A percentile compares a stretch with the other conserved stretches of the same genome.
Conservation (phyloP, 1,140 invertebrate genomes). For the Ridgeia piscesae region DNA sequence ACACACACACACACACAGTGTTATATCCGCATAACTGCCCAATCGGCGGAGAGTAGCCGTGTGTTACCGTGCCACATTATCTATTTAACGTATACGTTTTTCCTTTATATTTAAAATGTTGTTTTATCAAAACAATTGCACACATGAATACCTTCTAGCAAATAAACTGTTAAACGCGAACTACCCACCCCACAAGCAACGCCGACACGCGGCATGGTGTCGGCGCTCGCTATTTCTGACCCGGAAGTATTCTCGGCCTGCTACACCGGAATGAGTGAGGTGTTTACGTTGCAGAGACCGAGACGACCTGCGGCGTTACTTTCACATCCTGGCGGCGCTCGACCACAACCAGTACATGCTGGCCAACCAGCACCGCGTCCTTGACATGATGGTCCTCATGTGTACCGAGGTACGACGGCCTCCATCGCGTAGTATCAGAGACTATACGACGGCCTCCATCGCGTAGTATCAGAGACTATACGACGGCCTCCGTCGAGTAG, state of each 20-base stretch:
- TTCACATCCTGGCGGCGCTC: constrained; percentile 4
- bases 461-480: neutral
- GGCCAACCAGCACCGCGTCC: neutral
- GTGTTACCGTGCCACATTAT: neutral
- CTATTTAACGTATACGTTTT: neutral
- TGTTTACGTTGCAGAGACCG: constrained; percentile 16
- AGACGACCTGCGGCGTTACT: neutral
- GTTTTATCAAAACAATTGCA: no score
- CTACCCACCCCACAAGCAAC: no score
- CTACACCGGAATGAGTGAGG: neutral
- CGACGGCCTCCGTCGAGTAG: neutral
- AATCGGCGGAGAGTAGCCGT: no score
- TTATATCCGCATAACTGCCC: no score
- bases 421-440: no score
- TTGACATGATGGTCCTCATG: constrained; percentile 9
- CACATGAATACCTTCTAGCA: no score
- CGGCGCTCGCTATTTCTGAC: no score
- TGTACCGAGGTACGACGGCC: constrained; percentile 9
- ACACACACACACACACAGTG: no score
- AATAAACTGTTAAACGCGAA: no score
- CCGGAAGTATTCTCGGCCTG: no score
- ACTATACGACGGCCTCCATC: neutral
- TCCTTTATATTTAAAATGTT: no score
- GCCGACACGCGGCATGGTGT: no score
- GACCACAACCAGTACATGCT: constrained; percentile 21